phyloP scores from a whole-genome alignment of 2,113 vertebrate genomes.

The Tychaedon coryphoeus region DNA sequence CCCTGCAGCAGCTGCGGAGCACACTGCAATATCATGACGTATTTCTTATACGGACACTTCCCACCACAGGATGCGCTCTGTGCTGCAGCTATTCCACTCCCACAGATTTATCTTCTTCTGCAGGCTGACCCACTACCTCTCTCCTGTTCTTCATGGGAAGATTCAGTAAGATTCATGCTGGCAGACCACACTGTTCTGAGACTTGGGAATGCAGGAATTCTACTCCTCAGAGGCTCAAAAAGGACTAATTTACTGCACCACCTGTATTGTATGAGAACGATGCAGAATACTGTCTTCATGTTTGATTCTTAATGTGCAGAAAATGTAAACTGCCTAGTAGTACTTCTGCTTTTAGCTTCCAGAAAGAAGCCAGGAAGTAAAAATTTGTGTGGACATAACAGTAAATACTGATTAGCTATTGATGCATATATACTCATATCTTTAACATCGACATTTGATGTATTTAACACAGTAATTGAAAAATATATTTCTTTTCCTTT shows the following conservation, averaged over 20 bases:
- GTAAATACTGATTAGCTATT: not conserved
- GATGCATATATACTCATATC: not conserved
- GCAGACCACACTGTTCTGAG: not conserved
- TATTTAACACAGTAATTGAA: not conserved
- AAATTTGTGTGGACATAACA: not conserved
- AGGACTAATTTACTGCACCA: not conserved
- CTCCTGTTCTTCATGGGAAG: not conserved
- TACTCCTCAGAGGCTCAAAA: not conserved
- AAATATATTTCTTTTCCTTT: not conserved
- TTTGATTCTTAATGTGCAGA: not conserved
- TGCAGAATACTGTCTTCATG: not conserved
- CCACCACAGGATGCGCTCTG: not conserved
- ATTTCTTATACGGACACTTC: not conserved
- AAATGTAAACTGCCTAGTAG: not conserved
- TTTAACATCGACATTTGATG: not conserved
- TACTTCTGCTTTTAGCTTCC: not conserved
- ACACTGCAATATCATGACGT: not conserved
- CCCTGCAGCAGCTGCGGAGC: not conserved
- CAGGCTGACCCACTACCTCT: not conserved
- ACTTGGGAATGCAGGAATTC: not conserved
- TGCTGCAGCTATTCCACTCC: not conserved
- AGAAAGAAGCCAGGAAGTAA: not conserved
- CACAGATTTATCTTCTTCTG: not conserved
- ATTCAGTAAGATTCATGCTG: not conserved
- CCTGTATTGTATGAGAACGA: fast-evolving